These are phyloP conservation scores for Mus spretus DNA, from an alignment of 2,797 vertebrate genomes.

Conservation along the genomic window DNA sequence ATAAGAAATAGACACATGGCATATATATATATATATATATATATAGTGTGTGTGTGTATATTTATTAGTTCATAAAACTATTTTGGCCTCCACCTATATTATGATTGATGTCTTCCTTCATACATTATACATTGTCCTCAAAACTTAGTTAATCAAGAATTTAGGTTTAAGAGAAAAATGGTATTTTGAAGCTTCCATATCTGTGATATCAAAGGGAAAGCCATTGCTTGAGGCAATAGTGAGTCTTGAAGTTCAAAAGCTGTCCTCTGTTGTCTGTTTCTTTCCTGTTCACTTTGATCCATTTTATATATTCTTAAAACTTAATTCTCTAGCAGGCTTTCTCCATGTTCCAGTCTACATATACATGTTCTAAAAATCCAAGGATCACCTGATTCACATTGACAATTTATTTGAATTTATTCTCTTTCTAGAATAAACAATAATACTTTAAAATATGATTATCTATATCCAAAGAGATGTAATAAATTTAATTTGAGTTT, in stretches of 20 bases:
- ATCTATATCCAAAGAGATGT: not conserved
- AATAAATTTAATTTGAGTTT: not conserved
- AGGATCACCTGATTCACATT: not conserved
- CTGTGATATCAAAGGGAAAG: constrained; percentile 69
- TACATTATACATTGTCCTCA: not conserved
- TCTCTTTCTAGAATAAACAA: not conserved
- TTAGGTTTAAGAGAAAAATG: not conserved
- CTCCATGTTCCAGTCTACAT: not conserved
- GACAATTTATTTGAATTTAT: not conserved
- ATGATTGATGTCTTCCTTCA: not conserved
- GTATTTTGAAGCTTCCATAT: not conserved
- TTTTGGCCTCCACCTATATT: not conserved
- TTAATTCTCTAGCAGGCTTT: constrained; percentile 15
- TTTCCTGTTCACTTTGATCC: constrained; percentile 69
- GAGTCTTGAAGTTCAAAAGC: constrained; percentile 60
- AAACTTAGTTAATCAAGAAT: not conserved
- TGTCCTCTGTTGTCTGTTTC: constrained; percentile 13
- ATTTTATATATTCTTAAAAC: constrained; percentile 46
- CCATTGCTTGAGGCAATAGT: constrained; percentile 5
- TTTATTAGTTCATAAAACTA: not conserved
- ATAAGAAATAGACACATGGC: not conserved
- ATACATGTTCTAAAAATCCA: not conserved
- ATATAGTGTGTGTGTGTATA: not conserved
- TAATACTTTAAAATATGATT: not conserved
- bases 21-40: no score